These are phyloP conservation scores for Trissolcus basalis DNA, from an alignment of 1,140 invertebrate species.

Conservation along the genomic window DNA sequence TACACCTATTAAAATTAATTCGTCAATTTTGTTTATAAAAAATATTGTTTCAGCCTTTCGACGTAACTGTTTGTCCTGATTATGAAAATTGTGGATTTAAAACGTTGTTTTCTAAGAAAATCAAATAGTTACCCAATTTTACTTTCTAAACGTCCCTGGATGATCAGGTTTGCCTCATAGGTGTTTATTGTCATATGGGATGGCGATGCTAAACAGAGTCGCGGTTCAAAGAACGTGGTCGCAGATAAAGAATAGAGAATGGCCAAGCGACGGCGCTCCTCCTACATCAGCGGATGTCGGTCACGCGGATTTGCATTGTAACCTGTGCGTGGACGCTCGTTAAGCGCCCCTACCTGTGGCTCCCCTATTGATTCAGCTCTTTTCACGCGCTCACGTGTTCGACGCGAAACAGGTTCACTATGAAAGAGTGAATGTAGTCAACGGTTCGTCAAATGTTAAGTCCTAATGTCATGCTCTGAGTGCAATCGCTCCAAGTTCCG, in stretches of 20 bases:
- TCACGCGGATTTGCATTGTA: constrained; percentile 70
- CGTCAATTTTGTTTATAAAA: too few relatives aligned
- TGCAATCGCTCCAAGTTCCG: too few relatives aligned
- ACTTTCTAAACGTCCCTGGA: too few relatives aligned
- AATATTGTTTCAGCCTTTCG: too few relatives aligned
- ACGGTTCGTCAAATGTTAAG: constrained; percentile 21
- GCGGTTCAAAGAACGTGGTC: constrained; percentile 66
- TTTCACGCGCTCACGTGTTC: constrained; percentile 27
- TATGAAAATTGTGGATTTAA: too few relatives aligned
- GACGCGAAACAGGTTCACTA: constrained; percentile 30
- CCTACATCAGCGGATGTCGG: constrained; percentile 47
- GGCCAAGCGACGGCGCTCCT: constrained; percentile 47
- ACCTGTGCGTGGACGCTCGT: constrained; percentile 55
- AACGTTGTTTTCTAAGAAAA: too few relatives aligned
- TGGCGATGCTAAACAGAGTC: constrained; percentile 12
- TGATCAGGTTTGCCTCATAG: neutral
- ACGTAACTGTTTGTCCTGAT: too few relatives aligned
- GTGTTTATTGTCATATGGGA: too few relatives aligned
- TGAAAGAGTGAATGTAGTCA: constrained; percentile 1
- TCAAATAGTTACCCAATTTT: too few relatives aligned
- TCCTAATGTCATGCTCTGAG: neutral
- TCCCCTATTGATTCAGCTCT: constrained; percentile 37
- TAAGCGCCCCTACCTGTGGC: constrained; percentile 40
- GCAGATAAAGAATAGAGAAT: constrained; percentile 62
- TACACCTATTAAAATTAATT: too few relatives aligned